Percentiles rank a stretch among this genome's conserved stretches.
These are phyloP conservation scores for Epizoanthus illoricatus DNA, from an alignment of 92 coral and sea anemone species.

Conservation along the genomic window DNA sequence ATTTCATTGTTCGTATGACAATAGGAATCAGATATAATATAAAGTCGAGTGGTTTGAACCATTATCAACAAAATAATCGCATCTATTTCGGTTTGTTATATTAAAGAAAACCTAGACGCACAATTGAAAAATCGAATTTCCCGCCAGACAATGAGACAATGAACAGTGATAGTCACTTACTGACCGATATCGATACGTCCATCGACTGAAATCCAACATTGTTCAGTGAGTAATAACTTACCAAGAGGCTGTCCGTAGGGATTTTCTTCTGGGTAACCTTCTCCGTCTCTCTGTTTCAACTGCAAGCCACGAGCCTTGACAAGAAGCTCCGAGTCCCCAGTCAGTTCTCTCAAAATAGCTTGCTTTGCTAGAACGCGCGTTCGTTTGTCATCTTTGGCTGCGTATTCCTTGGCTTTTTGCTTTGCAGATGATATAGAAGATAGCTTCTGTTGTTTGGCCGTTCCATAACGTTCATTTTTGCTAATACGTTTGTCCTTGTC, in stretches of 20 bases:
- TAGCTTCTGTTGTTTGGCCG: conserved; percentile 63
- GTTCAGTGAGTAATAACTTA: background rate
- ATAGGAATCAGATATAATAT: no score
- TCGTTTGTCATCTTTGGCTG: conserved; percentile 73
- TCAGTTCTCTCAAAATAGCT: conserved; percentile 76
- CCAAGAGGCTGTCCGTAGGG: conserved; percentile 44
- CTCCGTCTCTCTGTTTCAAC: conserved; percentile 39
- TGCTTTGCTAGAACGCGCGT: conserved; percentile 84
- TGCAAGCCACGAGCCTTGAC: conserved; percentile 66
- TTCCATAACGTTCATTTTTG: conserved; percentile 71
- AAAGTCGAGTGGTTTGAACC: no score
- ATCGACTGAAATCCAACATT: background rate
- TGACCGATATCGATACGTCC: background rate
- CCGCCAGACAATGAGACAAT: background rate
- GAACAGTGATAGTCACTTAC: no score
- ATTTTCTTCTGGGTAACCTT: conserved; percentile 34
- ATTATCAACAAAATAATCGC: no score
- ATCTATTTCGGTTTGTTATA: no score
- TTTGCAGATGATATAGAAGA: conserved; percentile 59
- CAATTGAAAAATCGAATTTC: background rate
- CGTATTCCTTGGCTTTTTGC: conserved; percentile 68
- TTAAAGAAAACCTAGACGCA: no score
- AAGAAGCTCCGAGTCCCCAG: conserved; percentile 47
- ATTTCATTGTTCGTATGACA: no score
- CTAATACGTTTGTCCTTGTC: background rate